Percentiles rank a stretch among this genome's conserved stretches.
Conservation (phyloP, 1,140 invertebrate species). For the Metaphire vulgaris region DNA sequence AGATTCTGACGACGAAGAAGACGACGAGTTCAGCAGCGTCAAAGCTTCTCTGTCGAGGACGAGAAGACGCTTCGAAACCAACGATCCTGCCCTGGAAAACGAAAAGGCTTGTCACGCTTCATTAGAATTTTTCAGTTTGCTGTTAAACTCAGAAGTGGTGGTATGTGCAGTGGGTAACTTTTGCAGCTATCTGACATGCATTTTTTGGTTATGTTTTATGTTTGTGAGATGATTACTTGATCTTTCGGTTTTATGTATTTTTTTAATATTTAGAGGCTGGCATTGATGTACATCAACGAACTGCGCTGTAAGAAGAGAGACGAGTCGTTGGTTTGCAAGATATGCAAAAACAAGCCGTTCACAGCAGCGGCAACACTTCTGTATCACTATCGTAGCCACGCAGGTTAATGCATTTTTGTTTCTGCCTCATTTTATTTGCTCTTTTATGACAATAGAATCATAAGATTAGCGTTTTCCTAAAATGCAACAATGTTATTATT, state of each 20-base stretch:
- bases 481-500: too few relatives aligned
- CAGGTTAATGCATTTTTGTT: constrained; percentile 53
- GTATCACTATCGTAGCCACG: constrained; percentile 64
- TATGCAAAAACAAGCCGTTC: constrained; percentile 61
- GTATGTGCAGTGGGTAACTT: background rate
- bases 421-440: too few relatives aligned
- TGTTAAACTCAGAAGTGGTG: too few relatives aligned
- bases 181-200: too few relatives aligned
- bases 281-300: constrained; percentile 50
- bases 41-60: too few relatives aligned
- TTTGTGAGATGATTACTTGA: too few relatives aligned
- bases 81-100: constrained; percentile 18
- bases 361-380: constrained; percentile 62
- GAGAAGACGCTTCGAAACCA: background rate
- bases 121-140: background rate
- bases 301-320: constrained; percentile 45
- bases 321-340: constrained; percentile 58
- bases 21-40: too few relatives aligned
- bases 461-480: too few relatives aligned
- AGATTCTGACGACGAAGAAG: too few relatives aligned
- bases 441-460: too few relatives aligned
- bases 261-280: constrained; percentile 41
- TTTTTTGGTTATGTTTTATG: too few relatives aligned
- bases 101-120: constrained; percentile 29
- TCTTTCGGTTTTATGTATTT: too few relatives aligned